Evolutionary conservation across 2,113 vertebrate species (phyloP).

Genomic region (Orientallactaga bullata): DNA sequence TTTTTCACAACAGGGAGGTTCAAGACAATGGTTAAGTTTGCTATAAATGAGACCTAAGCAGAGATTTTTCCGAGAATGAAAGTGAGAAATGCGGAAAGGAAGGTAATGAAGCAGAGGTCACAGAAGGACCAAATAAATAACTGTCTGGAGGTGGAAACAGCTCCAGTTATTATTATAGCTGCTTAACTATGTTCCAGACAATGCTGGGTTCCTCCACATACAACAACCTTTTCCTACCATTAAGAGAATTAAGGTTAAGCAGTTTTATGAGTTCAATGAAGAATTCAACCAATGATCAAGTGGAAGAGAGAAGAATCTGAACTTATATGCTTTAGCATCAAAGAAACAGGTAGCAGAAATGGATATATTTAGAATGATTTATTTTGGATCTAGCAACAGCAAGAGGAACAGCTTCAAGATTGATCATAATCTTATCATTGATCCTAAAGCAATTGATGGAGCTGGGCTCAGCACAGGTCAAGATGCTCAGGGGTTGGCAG

Average conservation of each 20-base stretch:
- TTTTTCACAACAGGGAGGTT: slow-evolving; percentile 67
- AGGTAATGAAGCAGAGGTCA: slow-evolving; percentile 29
- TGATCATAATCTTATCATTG: slow-evolving; percentile 18
- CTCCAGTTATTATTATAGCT: neutral
- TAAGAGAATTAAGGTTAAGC: neutral
- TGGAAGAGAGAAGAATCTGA: slow-evolving; percentile 21
- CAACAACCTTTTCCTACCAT: neutral
- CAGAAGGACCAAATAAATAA: neutral
- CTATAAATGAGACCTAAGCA: slow-evolving; percentile 61
- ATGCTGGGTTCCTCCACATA: neutral
- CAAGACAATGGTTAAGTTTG: slow-evolving; percentile 72
- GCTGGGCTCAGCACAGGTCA: neutral
- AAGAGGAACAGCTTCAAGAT: neutral
- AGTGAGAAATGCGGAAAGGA: slow-evolving; percentile 37
- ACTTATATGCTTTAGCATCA: neutral
- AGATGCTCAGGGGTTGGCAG: neutral
- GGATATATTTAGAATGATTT: neutral
- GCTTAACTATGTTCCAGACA: neutral
- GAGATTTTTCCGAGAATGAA: slow-evolving; percentile 37
- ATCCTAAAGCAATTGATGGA: neutral
- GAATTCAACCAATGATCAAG: neutral
- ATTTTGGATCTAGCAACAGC: neutral
- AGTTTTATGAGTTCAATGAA: neutral
- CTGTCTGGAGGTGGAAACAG: neutral
- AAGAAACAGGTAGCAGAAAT: neutral